Conservation (phyloP, 1,140 invertebrate species). For the honey bee (Apis mellifera) region Amel_HAv3.1 CM009942.2:1050501-1051000, state of each 20-base stretch:
- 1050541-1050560: constrained; percentile 94
- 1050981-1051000: not conserved
- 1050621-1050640: constrained; percentile 50
- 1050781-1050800: constrained; percentile 61
- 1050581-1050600: constrained; percentile 87
- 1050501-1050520: constrained; percentile 36
- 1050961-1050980: not conserved
- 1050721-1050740: not conserved
- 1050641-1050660: too few relatives aligned
- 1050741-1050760: not conserved
- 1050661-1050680: constrained; percentile 15
- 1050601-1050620: constrained; percentile 79
- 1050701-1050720: constrained; percentile 56
- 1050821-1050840: constrained; percentile 16
- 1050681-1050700: constrained; percentile 54
- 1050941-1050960: too few relatives aligned
- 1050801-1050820: constrained; percentile 23
- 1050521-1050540: constrained; percentile 81
- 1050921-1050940: not conserved
- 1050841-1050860: not conserved
- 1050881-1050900: not conserved
- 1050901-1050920: not conserved
- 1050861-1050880: not conserved
- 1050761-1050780: constrained; percentile 53
- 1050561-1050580: constrained; percentile 89